Evolutionary conservation across 2,797 vertebrate genomes (phyloP).

Genomic region (Paguma larvata): DNA sequence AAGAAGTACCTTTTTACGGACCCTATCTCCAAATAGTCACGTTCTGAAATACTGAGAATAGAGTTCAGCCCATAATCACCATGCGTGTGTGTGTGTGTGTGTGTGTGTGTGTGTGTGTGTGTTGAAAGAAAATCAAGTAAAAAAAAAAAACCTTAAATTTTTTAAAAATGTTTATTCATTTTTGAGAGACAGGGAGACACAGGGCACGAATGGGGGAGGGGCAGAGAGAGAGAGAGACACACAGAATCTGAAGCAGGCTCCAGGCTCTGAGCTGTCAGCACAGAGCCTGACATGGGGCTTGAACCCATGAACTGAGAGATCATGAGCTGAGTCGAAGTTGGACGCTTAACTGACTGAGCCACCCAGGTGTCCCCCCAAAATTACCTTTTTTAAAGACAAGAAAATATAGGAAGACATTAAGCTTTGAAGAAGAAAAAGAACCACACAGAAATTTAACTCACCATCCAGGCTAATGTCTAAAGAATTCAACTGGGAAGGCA

Average conservation of each 20-base stretch:
- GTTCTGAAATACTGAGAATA: not conserved
- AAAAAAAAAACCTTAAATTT: not conserved
- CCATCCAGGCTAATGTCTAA: not conserved
- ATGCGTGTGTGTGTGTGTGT: not conserved
- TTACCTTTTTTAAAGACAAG: not conserved
- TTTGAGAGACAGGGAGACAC: too few species aligned
- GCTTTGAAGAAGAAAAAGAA: not conserved
- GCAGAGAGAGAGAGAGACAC: too few species aligned
- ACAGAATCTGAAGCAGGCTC: too few species aligned
- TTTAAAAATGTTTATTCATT: too few species aligned
- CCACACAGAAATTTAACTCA: not conserved
- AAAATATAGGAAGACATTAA: not conserved
- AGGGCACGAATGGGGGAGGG: too few species aligned
- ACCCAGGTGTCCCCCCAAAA: not conserved
- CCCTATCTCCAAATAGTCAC: not conserved
- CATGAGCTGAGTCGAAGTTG: too few species aligned
- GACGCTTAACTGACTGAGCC: too few species aligned
- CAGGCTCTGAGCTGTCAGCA: too few species aligned
- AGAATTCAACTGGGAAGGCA: not conserved
- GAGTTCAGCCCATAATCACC: not conserved
- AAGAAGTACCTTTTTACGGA: not conserved
- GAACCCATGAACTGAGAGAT: too few species aligned
- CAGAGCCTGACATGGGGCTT: too few species aligned
- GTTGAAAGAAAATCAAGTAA: not conserved
- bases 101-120: not conserved